Evolutionary conservation across 2,797 vertebrate species (phyloP).

Genomic region (Rallus crepitans): DNA sequence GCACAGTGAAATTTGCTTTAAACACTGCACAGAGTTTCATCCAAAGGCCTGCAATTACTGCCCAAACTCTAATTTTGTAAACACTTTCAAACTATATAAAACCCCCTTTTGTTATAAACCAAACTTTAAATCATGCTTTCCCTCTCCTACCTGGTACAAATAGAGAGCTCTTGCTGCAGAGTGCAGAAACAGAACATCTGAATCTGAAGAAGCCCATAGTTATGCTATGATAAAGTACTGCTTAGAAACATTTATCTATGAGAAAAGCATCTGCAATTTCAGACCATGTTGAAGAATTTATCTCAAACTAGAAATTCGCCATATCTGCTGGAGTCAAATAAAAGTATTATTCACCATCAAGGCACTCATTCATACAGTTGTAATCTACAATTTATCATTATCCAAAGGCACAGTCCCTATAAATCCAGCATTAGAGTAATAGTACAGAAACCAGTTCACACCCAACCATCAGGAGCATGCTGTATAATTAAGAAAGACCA

Average conservation of each 20-base stretch:
- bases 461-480: neutral
- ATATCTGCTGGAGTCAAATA: neutral
- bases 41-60: neutral
- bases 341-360: neutral
- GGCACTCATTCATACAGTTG: neutral
- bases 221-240: neutral
- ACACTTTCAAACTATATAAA: neutral
- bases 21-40: neutral
- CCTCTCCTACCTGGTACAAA: neutral
- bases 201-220: neutral
- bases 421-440: neutral
- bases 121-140: slow-evolving; percentile 43
- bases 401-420: neutral
- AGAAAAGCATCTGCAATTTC: neutral
- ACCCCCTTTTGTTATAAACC: neutral
- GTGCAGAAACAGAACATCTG: neutral
- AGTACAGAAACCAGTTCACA: slow-evolving; percentile 10
- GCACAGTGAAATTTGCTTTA: neutral
- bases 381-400: neutral
- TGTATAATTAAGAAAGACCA: neutral
- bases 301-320: neutral
- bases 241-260: neutral
- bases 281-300: neutral
- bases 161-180: slow-evolving; percentile 11
- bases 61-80: neutral